Base-by-base conservation (phyloP, 2,888 invertebrate genomes). In the Odiellus spinosus region DNA sequence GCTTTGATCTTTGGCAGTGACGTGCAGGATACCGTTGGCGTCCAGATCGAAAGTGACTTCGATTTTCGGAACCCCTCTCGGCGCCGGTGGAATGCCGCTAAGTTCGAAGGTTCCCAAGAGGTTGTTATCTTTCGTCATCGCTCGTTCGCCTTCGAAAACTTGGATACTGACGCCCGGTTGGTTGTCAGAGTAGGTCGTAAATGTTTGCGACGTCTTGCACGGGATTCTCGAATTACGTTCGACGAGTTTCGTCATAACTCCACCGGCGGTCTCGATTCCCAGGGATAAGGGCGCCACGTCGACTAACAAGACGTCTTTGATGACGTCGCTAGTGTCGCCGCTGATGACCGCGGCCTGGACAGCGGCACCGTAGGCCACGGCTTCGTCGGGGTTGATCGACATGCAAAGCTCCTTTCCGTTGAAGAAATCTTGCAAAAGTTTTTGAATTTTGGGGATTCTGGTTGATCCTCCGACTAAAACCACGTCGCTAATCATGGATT, bases 151-250 rank as follows among this genome's bases (percentile, higher is more conserved):
- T 63, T 83, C 86, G 60, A 2, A 85, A 1, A 65, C 80, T 68
- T 82, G 82, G 58, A 88, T 85, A 32, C 83, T 79, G 1, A 88
- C 87, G 38, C 82, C 84, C 17, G 83, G 80, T 63, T 93, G 91
- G 61, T 90, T 90, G 67, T 93, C 90, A 14, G 84, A 72, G 63
- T 88, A 90, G 0, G 91, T 93, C 3, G 88, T 85, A 63, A 91
- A 93, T 0, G 76, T 78, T 62, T 80, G 75, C 0, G 75, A 70
- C 62, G 79, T 77, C 53, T 80, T 80, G 58, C 77, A 77, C 1
- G 80, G 81, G 57, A 85, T 84, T 48, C 81, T 74, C 0, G 80
- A 74, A 60, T 85, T 85, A 56, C 86, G 74, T 60, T 84, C 82
- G 18, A 87, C 79, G n/a, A 87, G n/a, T n/a, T n/a, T n/a, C n/a